A percentile compares a stretch with the other conserved stretches of the same genome.
Conservation (phyloP, 2,797 vertebrate genomes). For the Sebastes reedi region DNA sequence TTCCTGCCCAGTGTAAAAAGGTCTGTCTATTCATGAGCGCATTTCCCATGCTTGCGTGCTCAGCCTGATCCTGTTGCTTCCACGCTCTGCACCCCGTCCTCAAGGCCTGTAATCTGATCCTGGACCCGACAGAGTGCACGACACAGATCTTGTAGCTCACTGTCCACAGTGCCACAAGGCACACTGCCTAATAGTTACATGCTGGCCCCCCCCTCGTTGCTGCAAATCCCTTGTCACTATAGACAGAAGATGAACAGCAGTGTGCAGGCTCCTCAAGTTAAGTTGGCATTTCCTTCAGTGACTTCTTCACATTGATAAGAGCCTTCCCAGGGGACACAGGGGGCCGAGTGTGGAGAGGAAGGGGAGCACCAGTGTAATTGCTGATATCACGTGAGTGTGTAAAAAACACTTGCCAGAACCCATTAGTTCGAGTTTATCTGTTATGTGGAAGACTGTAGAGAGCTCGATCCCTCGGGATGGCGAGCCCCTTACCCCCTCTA, state of each 20-base stretch:
- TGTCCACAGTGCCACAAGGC: slow-evolving; percentile 58
- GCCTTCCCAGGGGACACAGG: slow-evolving; percentile 54
- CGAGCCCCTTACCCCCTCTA: slow-evolving; percentile 38
- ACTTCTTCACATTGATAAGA: slow-evolving; percentile 80
- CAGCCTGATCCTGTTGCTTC: slow-evolving; percentile 63
- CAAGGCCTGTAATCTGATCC: slow-evolving; percentile 71
- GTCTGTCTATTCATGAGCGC: slow-evolving; percentile 61
- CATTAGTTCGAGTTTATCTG: slow-evolving; percentile 79
- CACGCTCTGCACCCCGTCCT: slow-evolving; percentile 37
- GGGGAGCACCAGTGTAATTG: slow-evolving; percentile 50
- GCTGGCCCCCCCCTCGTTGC: not conserved
- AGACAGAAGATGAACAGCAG: slow-evolving; percentile 72
- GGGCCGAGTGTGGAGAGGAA: slow-evolving; percentile 18
- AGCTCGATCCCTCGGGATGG: slow-evolving; percentile 53
- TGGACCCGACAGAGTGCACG: slow-evolving; percentile 24
- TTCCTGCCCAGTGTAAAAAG: slow-evolving; percentile 73
- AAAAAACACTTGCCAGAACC: slow-evolving; percentile 62
- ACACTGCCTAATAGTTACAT: slow-evolving; percentile 57
- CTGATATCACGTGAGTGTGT: slow-evolving; percentile 65
- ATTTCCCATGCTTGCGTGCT: slow-evolving; percentile 74
- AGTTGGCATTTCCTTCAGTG: slow-evolving; percentile 86
- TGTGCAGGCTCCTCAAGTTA: slow-evolving; percentile 73
- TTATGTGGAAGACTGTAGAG: slow-evolving; percentile 49
- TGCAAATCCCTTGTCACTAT: slow-evolving; percentile 54
- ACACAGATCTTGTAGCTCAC: slow-evolving; percentile 47